Base-by-base conservation (phyloP, 2,888 invertebrate genomes). In the Pollenia amentaria region DNA sequence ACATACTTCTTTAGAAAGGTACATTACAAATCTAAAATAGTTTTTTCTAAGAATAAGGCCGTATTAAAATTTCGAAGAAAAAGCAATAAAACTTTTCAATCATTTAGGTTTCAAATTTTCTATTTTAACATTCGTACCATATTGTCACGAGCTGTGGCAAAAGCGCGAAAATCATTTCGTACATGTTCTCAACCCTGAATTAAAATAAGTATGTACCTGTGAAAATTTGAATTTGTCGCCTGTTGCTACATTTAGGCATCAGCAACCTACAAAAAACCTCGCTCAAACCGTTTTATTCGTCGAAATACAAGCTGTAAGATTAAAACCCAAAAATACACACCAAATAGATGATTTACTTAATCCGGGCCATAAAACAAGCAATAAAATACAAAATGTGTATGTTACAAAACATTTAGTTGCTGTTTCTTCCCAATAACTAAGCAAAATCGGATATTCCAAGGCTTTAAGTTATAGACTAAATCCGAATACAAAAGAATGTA, bases 341-440 rank as follows among this genome's bases (percentile, higher is more conserved):
- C 70, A 42, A 70, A 80, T 48, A 64, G 64, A 78, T 86, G 64
- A 78, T 86, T 83, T 79, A 18, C 75, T 70, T 86, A 86, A 75
- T 86, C 82, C 86, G 10, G 44, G 29, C 51, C 86, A 82, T 82
- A 86, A 82, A 82, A 86, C 64, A 18, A 44, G 78, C 21, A 62
- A 85, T 78, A 78, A 85, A 85, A 81, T 78, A 62, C 60, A 85
- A 81, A 70, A 29, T 75, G 62, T 75, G 6, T 55, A 2, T 64
- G 48, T 48, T 48, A 16, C 7, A 29, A 48, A 72, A 72, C 42
- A 64, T 69, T 79, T 70, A 48, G 46, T 42, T 53, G 60, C 51
- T 48, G 55, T 46, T 76, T 21, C 46, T 72, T 65, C 55, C 42
- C 72, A 57, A 65, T 64, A 57, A 77, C 46, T 64, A 7, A 69